A percentile compares a stretch with the other conserved stretches of the same genome.
Conservation (phyloP, 2,113 vertebrate species). For the Oriolus oriolus region DNA sequence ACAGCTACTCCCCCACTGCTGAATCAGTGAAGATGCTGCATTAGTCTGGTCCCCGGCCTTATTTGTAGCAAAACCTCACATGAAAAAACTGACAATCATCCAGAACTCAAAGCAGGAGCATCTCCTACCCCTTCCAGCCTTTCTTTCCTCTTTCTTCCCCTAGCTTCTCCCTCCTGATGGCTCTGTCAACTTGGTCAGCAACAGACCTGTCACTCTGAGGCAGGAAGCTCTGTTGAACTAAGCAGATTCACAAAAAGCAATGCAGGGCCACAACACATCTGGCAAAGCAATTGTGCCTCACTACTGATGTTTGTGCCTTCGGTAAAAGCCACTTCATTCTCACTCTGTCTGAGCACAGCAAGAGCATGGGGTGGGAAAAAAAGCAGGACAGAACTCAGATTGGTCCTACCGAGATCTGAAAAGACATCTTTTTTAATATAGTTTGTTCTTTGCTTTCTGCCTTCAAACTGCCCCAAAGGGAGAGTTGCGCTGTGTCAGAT, state of each 20-base stretch:
- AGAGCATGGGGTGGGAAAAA: fast-evolving
- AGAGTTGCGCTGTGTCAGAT: not conserved
- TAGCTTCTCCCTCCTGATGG: not conserved
- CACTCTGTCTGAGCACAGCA: not conserved
- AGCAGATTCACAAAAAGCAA: not conserved
- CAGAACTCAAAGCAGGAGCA: not conserved
- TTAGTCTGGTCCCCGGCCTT: not conserved
- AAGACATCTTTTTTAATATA: not conserved
- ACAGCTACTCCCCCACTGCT: not conserved
- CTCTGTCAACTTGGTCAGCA: not conserved
- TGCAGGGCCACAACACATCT: fast-evolving
- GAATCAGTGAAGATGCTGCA: not conserved
- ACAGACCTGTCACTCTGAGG: not conserved
- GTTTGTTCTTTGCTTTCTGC: not conserved
- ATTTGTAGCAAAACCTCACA: not conserved
- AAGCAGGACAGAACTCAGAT: not conserved
- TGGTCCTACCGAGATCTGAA: not conserved
- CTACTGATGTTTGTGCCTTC: not conserved
- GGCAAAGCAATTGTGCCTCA: not conserved
- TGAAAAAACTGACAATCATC: not conserved
- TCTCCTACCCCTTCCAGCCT: not conserved
- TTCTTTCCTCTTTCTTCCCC: not conserved
- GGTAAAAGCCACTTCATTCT: not conserved
- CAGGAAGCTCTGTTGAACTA: not conserved
- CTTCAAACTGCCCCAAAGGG: not conserved